A percentile compares a stretch with the other conserved stretches of the same genome.
These are phyloP conservation scores for Zoanthus gigantus DNA, from an alignment of 92 coral and sea anemone species.

Conservation along the genomic window DNA sequence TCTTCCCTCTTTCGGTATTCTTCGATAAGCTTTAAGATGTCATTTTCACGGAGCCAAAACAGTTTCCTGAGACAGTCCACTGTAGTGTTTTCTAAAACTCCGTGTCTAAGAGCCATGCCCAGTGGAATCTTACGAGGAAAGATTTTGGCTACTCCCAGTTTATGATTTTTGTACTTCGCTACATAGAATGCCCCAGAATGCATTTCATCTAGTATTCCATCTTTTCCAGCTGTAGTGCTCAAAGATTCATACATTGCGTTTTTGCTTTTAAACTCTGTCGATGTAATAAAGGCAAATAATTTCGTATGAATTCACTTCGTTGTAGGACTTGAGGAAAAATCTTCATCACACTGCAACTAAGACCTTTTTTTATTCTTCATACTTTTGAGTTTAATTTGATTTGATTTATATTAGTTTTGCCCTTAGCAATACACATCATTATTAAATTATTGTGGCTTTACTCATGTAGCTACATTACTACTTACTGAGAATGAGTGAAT, in stretches of 20 bases:
- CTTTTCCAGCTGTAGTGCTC: not conserved
- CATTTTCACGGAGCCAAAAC: conserved; percentile 37
- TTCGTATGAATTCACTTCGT: no score
- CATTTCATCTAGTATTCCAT: conserved; percentile 38
- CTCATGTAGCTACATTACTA: no score
- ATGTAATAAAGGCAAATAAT: no score
- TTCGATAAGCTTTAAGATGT: conserved; percentile 21
- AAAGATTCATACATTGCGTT: conserved; percentile 23
- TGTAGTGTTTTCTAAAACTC: conserved; percentile 8
- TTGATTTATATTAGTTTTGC: no score
- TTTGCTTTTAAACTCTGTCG: conserved; percentile 20
- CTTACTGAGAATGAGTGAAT: no score
- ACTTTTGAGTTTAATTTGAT: no score
- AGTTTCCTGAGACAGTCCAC: conserved; percentile 26
- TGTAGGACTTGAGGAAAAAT: no score
- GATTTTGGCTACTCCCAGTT: conserved; percentile 23
- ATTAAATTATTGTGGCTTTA: no score
- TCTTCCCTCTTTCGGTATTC: not conserved
- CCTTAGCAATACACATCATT: no score
- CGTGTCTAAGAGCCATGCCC: conserved; percentile 27
- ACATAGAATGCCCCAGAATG: conserved; percentile 38
- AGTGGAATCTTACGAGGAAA: conserved; percentile 16
- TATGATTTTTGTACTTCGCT: not conserved
- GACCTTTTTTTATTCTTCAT: no score
- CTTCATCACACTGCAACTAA: no score